Percentiles rank a stretch among this genome's conserved stretches.
These are phyloP conservation scores for Anoncus sp. DNA, from an alignment of 2,888 invertebrate genomes.

Conservation along the genomic window DNA sequence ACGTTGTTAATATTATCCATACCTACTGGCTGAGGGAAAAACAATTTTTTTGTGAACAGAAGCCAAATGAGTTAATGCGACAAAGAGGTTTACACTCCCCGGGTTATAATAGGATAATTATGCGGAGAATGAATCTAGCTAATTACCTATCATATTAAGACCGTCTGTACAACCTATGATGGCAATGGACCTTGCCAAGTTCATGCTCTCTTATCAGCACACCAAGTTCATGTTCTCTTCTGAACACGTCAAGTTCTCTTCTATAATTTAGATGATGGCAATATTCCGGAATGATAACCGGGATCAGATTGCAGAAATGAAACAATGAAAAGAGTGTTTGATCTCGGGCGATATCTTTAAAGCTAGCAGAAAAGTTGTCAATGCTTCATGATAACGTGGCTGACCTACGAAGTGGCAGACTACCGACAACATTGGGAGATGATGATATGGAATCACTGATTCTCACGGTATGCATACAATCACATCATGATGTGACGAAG, in stretches of 20 bases:
- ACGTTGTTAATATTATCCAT: not conserved
- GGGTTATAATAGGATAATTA: not conserved
- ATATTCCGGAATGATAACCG: no score
- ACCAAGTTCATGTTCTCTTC: not conserved
- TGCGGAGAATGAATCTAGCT: not conserved
- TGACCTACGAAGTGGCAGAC: not conserved
- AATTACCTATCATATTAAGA: not conserved
- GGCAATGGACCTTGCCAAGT: not conserved
- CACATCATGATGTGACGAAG: not conserved
- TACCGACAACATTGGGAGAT: not conserved
- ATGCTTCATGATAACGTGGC: not conserved
- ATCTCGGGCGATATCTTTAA: no score
- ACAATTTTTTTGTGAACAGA: not conserved
- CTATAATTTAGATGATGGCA: no score
- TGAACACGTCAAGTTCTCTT: no score
- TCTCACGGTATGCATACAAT: conserved; percentile 15
- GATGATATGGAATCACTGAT: not conserved
- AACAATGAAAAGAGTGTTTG: no score
- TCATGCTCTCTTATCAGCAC: not conserved
- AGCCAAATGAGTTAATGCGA: not conserved
- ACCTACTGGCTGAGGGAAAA: not conserved
- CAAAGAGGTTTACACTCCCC: not conserved
- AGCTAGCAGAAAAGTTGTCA: no score
- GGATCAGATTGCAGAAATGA: no score
- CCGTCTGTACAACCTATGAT: not conserved